Evolutionary conservation across 2,797 vertebrate species (phyloP), one percentile per base, ranked within the genome.

Genomic region (Microctenopoma lineatum): DNA sequence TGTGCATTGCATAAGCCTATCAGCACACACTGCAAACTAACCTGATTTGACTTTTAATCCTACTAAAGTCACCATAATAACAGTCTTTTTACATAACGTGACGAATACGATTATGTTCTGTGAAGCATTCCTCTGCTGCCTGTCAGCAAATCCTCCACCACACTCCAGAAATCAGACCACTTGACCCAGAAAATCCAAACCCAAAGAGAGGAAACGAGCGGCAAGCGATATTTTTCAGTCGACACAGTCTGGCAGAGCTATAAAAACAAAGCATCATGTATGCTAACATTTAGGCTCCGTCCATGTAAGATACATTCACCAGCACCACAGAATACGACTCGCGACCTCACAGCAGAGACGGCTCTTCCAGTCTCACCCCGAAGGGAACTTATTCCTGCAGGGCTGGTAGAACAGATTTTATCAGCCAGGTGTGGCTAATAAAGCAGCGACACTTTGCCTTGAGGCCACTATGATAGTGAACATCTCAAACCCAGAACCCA

Each of bases 31-130:
- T 68, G 70, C 60, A 72, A 66, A 75, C 10, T 15, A 84, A 69
- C 73, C 77, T 70, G 67, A 78, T 78, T 77, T 51, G 42, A 76
- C 14, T 66, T 74, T 21, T 81, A 92, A 91, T 89, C 90, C 84
- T 77, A 78, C 86, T 86, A 79, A 79, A 86, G 73, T 69, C 58
- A 36, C 65, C 62, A 66, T 71, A 69, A 80, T 46, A 80, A 66
- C 65, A 74, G 73, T 78, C 66, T 48, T 78, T 82, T 86, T 84
- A 87, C 68, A 69, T 80, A 90, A 90, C 70, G 56, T 25, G 10
- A 75, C 68, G 88, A 90, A 84, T 65, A 75, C 27, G 74, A 87
- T 89, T 84, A 85, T 75, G 61, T 48, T 70, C 59, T 61, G 39
- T 25, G 71, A 65, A 65, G 51, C 74, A 76, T 87, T 89, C 82